Evolutionary conservation across 2,113 vertebrate genomes (phyloP), one percentile per base, ranked within the genome.

Genomic region (Empidonax traillii): DNA sequence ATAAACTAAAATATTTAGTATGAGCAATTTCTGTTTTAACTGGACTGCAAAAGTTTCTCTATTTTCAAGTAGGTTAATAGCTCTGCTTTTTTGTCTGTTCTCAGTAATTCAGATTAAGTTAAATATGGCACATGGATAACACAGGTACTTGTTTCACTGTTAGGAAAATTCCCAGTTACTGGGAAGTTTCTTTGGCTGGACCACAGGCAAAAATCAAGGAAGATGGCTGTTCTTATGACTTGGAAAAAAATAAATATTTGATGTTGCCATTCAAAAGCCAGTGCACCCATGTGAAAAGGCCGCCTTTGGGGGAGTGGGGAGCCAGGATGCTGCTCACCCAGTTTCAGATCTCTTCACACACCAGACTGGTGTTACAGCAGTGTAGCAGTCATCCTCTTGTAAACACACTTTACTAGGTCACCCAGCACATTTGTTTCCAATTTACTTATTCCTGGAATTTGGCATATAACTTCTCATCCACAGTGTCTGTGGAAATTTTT

Each of bases 341-440:
- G 2, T 41, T 55, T 71, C 51, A 46, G 33, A 53, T 46, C 28
- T 76, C 46, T 71, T 44, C 10, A 1, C 35, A 71, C 71, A 35
- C 37, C 25, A 46, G 20, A 11, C 6, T 1, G 2, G 49, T 35
- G 63, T 16, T 39, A 21, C 37, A 59, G 67, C 87, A 69, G 5
- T 52, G 73, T 17, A 83, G 83, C 35, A 53, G 52, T 1, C 43
- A 22, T 39, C 15, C 39, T 41, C 35, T 66, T 90, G 68, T 93
- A 89, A 92, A 87, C 56, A 81, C 61, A 24, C 65, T 92, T 93
- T 27, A 51, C 56, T 49, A 53, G 72, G 63, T 94, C 89, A 93
- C 88, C 44, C 44, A 62, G 49, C 21, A 52, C 61, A 79, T 91
- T 94, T 95, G 69, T 78, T 95, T 97, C 90, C 87, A 69, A 72